Conservation (phyloP, 1,140 invertebrate species). For the Campoletis sonorensis region DNA sequence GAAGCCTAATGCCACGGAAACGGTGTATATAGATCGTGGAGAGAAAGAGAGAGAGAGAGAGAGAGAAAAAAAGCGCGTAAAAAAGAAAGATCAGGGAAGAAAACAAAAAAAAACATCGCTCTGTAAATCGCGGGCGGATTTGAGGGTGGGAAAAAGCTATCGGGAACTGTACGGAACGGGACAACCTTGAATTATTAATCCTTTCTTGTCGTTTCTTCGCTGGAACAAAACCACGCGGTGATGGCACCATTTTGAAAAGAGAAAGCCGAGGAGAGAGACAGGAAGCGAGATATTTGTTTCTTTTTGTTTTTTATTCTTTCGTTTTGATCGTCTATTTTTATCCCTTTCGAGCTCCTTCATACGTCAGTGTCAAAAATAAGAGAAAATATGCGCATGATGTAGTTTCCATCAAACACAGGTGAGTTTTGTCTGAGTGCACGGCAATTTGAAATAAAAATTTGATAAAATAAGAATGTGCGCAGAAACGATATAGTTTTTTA, state of each 20-base stretch:
- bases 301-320: constrained; percentile 35
- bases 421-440: not conserved
- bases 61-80: not conserved
- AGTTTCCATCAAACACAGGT: not conserved
- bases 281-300: not conserved
- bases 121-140: constrained; percentile 30
- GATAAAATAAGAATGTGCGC: not conserved
- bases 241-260: not conserved
- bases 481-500: no score
- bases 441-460: not conserved
- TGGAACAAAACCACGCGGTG: constrained; percentile 15
- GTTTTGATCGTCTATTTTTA: constrained; percentile 10
- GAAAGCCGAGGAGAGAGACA: not conserved
- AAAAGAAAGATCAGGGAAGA: constrained; percentile 31
- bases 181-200: constrained; percentile 61
- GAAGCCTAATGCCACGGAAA: constrained; percentile 73
- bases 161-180: constrained; percentile 42
- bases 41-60: constrained; percentile 16
- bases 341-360: not conserved
- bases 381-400: not conserved
- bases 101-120: constrained; percentile 35
- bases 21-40: constrained; percentile 11
- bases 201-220: constrained; percentile 35
- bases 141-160: constrained; percentile 24
- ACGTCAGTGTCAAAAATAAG: not conserved